phyloP scores from a whole-genome alignment of 2,797 vertebrate genomes.

The Phyllotis vaccarum region DNA sequence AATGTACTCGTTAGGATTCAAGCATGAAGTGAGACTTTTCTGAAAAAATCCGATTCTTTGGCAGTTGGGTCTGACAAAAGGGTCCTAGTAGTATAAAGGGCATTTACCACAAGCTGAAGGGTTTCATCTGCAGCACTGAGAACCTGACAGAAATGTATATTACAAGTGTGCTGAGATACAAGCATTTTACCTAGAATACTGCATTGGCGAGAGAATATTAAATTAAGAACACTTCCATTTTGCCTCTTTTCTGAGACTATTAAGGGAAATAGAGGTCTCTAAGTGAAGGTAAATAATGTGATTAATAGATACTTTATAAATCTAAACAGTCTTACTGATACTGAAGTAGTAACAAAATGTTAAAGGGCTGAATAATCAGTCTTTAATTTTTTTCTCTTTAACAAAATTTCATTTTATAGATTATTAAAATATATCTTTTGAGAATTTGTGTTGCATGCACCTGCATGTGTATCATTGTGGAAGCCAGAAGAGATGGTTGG shows the following conservation, averaged over 20 bases:
- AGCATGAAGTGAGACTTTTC: conserved; percentile 7
- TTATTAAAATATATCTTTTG: not conserved
- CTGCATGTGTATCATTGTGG: not conserved
- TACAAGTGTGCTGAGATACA: conserved; percentile 25
- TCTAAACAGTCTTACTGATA: conserved; percentile 25
- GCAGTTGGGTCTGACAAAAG: not conserved
- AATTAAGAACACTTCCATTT: conserved; percentile 31
- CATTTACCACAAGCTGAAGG: not conserved
- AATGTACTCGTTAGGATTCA: conserved; percentile 8
- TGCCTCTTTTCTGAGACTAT: conserved; percentile 15
- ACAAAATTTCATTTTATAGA: conserved; percentile 22
- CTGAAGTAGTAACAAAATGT: conserved; percentile 27
- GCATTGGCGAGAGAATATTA: not conserved
- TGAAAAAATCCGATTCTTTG: conserved; percentile 10
- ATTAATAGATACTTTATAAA: not conserved
- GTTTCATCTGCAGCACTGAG: not conserved
- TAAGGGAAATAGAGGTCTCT: not conserved
- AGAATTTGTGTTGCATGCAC: not conserved
- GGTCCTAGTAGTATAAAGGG: not conserved
- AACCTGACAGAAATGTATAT: conserved; percentile 53
- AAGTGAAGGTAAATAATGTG: not conserved
- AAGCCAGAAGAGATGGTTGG: not conserved
- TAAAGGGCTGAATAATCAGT: not conserved
- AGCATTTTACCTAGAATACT: conserved; percentile 27
- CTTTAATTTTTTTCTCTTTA: conserved; percentile 47